Conservation (phyloP, 2,113 vertebrate genomes). For the Phycodurus eques region DNA sequence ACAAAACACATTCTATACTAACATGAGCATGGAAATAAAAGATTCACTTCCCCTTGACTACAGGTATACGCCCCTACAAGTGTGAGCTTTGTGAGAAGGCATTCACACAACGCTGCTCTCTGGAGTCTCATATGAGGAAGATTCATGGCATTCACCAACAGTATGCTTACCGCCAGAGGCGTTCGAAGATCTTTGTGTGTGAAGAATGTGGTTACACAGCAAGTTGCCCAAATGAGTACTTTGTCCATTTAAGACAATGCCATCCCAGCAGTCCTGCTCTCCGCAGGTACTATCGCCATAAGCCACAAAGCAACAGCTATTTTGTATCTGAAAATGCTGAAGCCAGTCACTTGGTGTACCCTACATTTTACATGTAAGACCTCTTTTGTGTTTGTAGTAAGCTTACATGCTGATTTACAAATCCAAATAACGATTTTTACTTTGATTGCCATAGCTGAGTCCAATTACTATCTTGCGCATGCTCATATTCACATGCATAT, state of each 20-base stretch:
- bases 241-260: slow-evolving; percentile 73
- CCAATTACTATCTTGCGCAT: no score
- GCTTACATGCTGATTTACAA: no score
- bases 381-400: not conserved
- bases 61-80: slow-evolving; percentile 86
- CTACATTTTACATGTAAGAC: slow-evolving; percentile 64
- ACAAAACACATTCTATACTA: not conserved
- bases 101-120: slow-evolving; percentile 87
- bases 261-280: slow-evolving; percentile 73
- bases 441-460: no score
- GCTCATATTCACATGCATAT: no score
- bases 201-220: slow-evolving; percentile 88
- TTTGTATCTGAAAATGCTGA: slow-evolving; percentile 41
- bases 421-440: not conserved
- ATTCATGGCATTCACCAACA: slow-evolving; percentile 81
- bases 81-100: slow-evolving; percentile 86
- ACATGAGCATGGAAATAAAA: not conserved
- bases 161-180: slow-evolving; percentile 84
- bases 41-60: not conserved
- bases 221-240: slow-evolving; percentile 74
- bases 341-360: slow-evolving; percentile 67
- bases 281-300: slow-evolving; percentile 71
- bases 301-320: slow-evolving; percentile 57
- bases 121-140: slow-evolving; percentile 86
- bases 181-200: slow-evolving; percentile 88